Conservation (phyloP, 2,888 invertebrate species). For the Iphiclides podalirius region DNA sequence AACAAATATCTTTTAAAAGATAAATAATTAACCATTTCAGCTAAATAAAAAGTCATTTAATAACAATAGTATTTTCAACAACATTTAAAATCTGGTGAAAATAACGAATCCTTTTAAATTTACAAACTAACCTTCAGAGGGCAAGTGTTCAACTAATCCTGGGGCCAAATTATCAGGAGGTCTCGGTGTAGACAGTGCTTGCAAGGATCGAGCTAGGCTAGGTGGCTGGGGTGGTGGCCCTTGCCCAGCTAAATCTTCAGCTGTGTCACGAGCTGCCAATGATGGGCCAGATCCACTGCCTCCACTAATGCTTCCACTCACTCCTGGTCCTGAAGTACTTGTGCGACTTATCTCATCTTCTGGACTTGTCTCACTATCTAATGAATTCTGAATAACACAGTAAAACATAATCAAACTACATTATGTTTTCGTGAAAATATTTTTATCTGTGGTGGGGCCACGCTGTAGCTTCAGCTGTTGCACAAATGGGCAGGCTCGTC, state of each 20-base stretch:
- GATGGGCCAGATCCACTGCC: slow-evolving; percentile 36
- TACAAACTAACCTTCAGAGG: slow-evolving; percentile 82
- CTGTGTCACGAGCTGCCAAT: slow-evolving; percentile 29
- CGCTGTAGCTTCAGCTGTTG: no score
- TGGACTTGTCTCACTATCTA: slow-evolving; percentile 71
- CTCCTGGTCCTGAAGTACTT: slow-evolving; percentile 55
- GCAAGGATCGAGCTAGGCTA: slow-evolving; percentile 81
- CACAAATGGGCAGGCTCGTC: no score
- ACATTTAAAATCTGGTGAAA: no score
- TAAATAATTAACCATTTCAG: no score
- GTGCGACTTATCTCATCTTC: slow-evolving; percentile 66
- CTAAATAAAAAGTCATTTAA: no score
- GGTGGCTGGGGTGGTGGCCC: slow-evolving; percentile 72
- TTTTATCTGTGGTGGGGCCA: no score
- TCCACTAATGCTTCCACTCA: slow-evolving; percentile 53
- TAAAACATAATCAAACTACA: no score
- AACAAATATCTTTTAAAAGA: no score
- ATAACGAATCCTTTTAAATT: no score
- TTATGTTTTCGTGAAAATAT: no score
- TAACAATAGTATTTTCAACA: no score
- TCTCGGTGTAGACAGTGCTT: slow-evolving; percentile 80
- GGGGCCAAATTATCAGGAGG: slow-evolving; percentile 80
- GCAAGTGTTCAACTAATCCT: slow-evolving; percentile 84
- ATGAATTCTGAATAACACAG: slow-evolving; percentile 50
- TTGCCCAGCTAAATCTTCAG: slow-evolving; percentile 41